phyloP scores from a whole-genome alignment of 2,113 vertebrate genomes.

The Rhynchomys soricoides region DNA sequence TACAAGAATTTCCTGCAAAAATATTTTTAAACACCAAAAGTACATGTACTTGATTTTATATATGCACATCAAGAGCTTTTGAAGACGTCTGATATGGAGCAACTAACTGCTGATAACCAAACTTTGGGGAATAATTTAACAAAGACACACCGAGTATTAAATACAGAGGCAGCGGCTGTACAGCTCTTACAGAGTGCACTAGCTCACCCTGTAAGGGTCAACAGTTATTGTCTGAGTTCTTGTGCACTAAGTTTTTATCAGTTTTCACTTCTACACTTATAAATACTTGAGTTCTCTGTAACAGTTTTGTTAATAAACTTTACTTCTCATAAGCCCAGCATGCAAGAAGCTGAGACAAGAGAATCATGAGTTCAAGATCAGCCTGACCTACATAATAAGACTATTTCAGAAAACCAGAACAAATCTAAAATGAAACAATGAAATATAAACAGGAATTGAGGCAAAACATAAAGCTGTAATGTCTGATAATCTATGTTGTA shows the following conservation, averaged over 20 bases:
- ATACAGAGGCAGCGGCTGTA: too few relatives aligned
- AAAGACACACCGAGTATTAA: too few relatives aligned
- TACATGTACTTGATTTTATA: neutral
- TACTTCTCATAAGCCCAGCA: neutral
- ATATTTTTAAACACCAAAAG: neutral
- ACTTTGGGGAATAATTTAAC: neutral
- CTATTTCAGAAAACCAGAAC: neutral
- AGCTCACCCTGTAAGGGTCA: too few relatives aligned
- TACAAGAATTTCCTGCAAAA: neutral
- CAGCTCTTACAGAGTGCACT: neutral
- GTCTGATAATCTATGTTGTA: neutral
- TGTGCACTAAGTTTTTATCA: neutral
- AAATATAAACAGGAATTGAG: neutral
- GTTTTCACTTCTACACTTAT: neutral
- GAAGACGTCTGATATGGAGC: neutral
- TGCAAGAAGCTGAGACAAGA: neutral
- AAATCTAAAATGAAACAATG: neutral
- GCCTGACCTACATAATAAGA: neutral
- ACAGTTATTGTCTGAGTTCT: neutral
- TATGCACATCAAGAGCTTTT: neutral
- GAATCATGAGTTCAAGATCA: neutral
- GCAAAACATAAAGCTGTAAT: neutral
- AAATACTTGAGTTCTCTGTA: neutral
- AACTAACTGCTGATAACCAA: neutral
- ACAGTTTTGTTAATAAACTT: neutral